phyloP scores from a whole-genome alignment of 2,888 invertebrate genomes.

The Pilophorus perplexus region DNA sequence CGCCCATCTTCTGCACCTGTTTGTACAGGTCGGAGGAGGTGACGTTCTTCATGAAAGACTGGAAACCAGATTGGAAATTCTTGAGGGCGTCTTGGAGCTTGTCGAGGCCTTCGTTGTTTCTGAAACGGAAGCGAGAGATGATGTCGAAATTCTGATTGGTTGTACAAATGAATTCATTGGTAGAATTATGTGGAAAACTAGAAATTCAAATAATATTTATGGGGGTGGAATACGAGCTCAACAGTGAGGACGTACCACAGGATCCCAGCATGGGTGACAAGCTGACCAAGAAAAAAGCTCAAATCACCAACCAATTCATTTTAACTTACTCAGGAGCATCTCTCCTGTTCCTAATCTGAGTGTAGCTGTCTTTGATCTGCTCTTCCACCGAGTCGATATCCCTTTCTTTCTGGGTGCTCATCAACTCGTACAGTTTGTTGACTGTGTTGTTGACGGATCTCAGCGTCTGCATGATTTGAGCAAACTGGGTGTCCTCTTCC shows the following conservation, averaged over 20 bases:
- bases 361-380: neutral
- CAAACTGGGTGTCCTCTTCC: too few species aligned
- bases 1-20: conserved; percentile 32
- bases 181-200: too few species aligned
- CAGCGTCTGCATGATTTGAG: conserved; percentile 19
- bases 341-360: conserved; percentile 10
- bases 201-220: too few species aligned
- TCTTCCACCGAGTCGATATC: conserved; percentile 3
- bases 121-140: neutral
- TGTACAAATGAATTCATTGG: neutral
- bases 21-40: conserved; percentile 31
- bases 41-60: conserved; percentile 24
- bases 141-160: neutral
- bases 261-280: neutral
- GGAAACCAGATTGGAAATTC: conserved; percentile 16
- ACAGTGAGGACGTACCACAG: too few species aligned
- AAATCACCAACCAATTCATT: neutral
- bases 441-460: conserved; percentile 18
- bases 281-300: neutral
- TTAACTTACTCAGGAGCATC: conserved; percentile 29
- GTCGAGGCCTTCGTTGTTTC: conserved; percentile 18
- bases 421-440: conserved; percentile 32
- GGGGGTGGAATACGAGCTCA: too few species aligned
- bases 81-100: conserved; percentile 24
- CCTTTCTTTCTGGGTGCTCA: conserved; percentile 29